A percentile compares a stretch with the other conserved stretches of the same genome.
phyloP scores from a whole-genome alignment of 2,888 invertebrate species.

The Cephus spinipes region DNA sequence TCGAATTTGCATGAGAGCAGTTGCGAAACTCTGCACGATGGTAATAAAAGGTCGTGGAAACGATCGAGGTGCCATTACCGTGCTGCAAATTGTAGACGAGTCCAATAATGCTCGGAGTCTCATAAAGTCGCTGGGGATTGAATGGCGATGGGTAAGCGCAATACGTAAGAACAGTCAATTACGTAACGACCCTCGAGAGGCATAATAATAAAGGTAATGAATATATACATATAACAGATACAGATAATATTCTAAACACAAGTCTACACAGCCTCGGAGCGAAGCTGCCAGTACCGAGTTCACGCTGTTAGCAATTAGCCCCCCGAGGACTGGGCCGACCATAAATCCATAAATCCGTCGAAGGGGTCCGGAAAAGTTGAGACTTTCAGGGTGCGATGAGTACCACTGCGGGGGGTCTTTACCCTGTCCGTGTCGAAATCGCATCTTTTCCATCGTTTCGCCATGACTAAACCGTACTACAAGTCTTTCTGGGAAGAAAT shows the following conservation, averaged over 20 bases:
- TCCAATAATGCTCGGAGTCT: not conserved
- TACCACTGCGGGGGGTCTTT: constrained; percentile 44
- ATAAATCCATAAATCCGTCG: constrained; percentile 55
- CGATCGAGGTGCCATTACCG: constrained; percentile 20
- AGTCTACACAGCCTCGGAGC: not conserved
- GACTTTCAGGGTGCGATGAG: constrained; percentile 47
- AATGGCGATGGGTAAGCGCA: not conserved
- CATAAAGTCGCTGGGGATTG: not conserved
- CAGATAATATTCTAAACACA: not conserved
- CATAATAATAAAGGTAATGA: constrained; percentile 1
- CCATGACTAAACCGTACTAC: not conserved
- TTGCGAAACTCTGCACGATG: constrained; percentile 3
- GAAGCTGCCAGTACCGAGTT: constrained; percentile 24
- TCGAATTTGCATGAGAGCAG: not conserved
- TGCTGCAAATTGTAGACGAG: constrained; percentile 14
- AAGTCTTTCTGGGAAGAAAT: not conserved
- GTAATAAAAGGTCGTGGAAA: constrained; percentile 22
- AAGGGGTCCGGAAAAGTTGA: constrained; percentile 22
- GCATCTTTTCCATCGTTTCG: constrained; percentile 21
- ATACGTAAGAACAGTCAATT: not conserved
- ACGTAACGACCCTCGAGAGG: not conserved
- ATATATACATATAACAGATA: not conserved
- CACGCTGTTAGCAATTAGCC: constrained; percentile 56
- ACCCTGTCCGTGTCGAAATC: constrained; percentile 30
- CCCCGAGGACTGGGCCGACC: constrained; percentile 42